These are phyloP conservation scores for Ophion ventricosus DNA, from an alignment of 2,888 invertebrate genomes.

Conservation along the genomic window DNA sequence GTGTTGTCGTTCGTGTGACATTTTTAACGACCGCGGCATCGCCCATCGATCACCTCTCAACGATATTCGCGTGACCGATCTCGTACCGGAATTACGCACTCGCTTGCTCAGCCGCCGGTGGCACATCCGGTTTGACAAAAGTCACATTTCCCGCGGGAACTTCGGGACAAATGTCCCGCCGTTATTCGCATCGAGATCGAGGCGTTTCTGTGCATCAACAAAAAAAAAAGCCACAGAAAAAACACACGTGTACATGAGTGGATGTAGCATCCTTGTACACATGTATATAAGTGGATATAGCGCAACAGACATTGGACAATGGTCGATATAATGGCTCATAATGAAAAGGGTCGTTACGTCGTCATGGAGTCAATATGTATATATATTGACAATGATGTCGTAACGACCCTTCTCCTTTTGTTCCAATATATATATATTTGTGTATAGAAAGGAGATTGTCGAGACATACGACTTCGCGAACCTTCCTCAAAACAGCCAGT, in stretches of 20 bases:
- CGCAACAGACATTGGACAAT: slow-evolving; percentile 21
- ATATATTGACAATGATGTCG: neutral
- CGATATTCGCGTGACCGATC: neutral
- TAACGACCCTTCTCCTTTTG: neutral
- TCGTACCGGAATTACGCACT: neutral
- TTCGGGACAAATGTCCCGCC: slow-evolving; percentile 5
- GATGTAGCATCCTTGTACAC: slow-evolving; percentile 40
- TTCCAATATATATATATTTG: neutral
- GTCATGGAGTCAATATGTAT: slow-evolving; percentile 18
- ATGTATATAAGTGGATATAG: slow-evolving; percentile 3
- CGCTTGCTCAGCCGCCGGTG: neutral
- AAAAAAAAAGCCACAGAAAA: neutral
- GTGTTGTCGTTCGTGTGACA: no score
- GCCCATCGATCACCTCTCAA: neutral
- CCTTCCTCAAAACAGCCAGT: neutral
- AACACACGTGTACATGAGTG: slow-evolving; percentile 17
- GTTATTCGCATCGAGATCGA: neutral
- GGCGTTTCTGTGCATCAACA: slow-evolving; percentile 29
- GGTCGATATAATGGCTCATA: slow-evolving; percentile 32
- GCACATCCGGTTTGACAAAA: slow-evolving; percentile 32
- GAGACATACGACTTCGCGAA: slow-evolving; percentile 27
- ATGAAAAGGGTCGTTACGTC: slow-evolving; percentile 48
- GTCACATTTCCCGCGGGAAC: slow-evolving; percentile 9
- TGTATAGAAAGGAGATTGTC: slow-evolving; percentile 8
- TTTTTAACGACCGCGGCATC: neutral